Percentiles rank a stretch among this genome's conserved stretches.
Evolutionary conservation across 2,888 invertebrate species (phyloP).

Genomic region (Protophormia terraenovae): DNA sequence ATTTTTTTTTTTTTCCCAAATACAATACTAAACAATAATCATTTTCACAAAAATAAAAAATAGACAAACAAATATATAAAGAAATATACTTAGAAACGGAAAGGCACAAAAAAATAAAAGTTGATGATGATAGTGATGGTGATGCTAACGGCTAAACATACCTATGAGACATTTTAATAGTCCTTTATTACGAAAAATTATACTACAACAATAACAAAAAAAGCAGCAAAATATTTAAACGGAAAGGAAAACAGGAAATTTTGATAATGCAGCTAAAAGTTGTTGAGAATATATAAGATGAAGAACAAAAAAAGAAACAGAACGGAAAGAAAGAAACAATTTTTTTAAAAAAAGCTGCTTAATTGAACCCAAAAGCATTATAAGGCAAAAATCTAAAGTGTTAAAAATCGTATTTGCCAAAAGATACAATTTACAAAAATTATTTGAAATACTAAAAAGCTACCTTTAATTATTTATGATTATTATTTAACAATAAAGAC

Average conservation of each 20-base stretch:
- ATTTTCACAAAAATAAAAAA: background rate
- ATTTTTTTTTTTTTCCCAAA: background rate
- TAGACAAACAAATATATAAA: background rate
- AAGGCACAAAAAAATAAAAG: conserved; percentile 26
- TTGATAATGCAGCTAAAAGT: conserved; percentile 57
- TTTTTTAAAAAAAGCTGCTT: conserved; percentile 24
- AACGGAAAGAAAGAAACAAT: conserved; percentile 43
- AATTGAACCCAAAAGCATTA: conserved; percentile 61
- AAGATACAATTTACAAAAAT: conserved; percentile 37
- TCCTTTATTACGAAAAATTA: conserved; percentile 52
- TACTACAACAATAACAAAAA: conserved; percentile 14
- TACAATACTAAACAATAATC: conserved; percentile 1
- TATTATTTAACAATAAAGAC: conserved; percentile 23
- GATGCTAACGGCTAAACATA: conserved; percentile 64
- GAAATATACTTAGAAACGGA: conserved; percentile 27
- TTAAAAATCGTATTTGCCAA: conserved; percentile 17
- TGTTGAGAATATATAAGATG: background rate
- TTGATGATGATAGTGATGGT: no score
- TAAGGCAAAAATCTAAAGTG: conserved; percentile 47
- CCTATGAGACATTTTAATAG: conserved; percentile 66
- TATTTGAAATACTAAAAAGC: conserved; percentile 24
- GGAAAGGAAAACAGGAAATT: conserved; percentile 59
- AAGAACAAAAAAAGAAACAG: background rate
- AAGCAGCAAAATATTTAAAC: conserved; percentile 38
- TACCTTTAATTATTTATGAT: conserved; percentile 41